phyloP scores from a whole-genome alignment of 2,113 vertebrate genomes.

The Spea multiplicata region DNA sequence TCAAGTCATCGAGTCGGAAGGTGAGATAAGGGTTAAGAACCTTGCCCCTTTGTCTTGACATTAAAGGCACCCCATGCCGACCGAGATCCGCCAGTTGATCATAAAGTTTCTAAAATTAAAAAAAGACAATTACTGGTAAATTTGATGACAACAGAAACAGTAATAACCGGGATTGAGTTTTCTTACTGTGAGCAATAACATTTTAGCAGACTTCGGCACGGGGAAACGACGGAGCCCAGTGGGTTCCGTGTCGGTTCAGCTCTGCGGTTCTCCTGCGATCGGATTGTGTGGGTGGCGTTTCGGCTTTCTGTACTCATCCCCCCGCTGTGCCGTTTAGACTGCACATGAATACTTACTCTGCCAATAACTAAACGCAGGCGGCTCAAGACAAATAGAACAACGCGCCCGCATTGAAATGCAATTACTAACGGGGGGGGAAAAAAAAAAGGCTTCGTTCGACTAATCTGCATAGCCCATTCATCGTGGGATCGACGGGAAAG shows the following conservation, averaged over 20 bases:
- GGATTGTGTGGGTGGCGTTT: constrained; percentile 18
- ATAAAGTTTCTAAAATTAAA: background rate
- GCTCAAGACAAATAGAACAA: background rate
- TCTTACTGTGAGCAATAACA: constrained; percentile 13
- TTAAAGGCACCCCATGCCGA: background rate
- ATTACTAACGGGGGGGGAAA: background rate
- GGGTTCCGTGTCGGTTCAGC: constrained; percentile 9
- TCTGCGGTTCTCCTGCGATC: constrained; percentile 2
- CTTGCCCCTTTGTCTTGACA: background rate
- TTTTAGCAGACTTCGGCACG: constrained; percentile 6
- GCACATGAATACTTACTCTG: background rate
- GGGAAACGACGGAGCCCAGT: background rate
- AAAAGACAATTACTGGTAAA: background rate
- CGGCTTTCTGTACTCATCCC: constrained; percentile 3
- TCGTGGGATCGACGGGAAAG: background rate
- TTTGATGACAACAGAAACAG: constrained; percentile 2
- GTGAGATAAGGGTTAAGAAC: background rate
- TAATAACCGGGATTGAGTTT: background rate
- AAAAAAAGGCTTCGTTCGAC: background rate
- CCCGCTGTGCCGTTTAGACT: constrained; percentile 21
- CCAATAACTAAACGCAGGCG: constrained; percentile 43
- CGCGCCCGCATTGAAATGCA: background rate
- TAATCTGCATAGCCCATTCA: background rate
- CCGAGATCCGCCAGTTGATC: background rate
- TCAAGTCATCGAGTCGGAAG: too few relatives aligned